phyloP scores from a whole-genome alignment of 2,888 invertebrate genomes.

The Nephrocerus scutellatus region DNA sequence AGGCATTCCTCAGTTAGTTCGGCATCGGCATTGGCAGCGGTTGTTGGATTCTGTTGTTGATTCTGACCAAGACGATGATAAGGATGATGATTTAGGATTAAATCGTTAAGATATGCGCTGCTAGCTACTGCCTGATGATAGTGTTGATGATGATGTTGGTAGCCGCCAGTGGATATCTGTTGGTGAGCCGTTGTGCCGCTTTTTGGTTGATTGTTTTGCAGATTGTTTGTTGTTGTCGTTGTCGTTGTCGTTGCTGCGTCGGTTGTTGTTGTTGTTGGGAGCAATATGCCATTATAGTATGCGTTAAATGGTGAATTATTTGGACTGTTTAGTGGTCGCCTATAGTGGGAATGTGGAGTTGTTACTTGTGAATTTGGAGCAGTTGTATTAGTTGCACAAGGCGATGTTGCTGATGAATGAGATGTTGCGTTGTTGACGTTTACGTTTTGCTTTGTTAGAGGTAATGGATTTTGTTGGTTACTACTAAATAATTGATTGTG shows the following conservation, averaged over 20 bases:
- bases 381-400: conserved; percentile 25
- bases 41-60: conserved; percentile 31
- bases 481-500: conserved; percentile 12
- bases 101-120: conserved; percentile 23
- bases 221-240: conserved; percentile 1
- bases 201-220: conserved; percentile 4
- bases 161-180: conserved; percentile 14
- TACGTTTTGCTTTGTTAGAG: conserved; percentile 22
- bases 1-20: conserved; percentile 48
- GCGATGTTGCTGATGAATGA: conserved; percentile 26
- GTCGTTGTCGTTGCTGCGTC: conserved; percentile 9
- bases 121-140: conserved; percentile 33
- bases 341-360: conserved; percentile 39
- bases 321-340: conserved; percentile 44
- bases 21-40: conserved; percentile 25
- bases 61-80: conserved; percentile 10
- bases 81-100: too few species aligned
- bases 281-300: conserved; percentile 26
- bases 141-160: conserved; percentile 35
- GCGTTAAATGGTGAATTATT: conserved; percentile 38
- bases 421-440: conserved; percentile 15
- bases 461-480: conserved; percentile 26
- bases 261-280: conserved; percentile 16
- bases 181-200: conserved; percentile 13
- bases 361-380: conserved; percentile 28